Evolutionary conservation across 2,113 vertebrate genomes (phyloP), one percentile per base, ranked within the genome.

Genomic region (Datnioides undecimradiatus): DNA sequence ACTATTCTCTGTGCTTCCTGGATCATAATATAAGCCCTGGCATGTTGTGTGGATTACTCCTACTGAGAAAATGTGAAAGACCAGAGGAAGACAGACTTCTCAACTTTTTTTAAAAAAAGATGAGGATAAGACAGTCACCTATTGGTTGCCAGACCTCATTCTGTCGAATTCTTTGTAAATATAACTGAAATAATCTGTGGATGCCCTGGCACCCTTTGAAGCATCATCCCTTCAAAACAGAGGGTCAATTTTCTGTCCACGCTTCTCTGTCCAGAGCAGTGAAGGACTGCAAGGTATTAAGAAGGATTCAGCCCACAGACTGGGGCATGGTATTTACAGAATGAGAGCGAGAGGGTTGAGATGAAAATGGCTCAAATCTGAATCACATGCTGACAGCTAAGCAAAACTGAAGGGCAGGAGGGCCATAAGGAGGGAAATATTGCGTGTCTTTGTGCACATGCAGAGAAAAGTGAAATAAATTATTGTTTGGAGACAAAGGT

Each of bases 211-310:
- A 49, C 62, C 58, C 76, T 25, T 6, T 63, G 71, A 86, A 68
- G 78, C 81, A 38, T 82, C 46, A 49, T 91, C 60, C 65, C 59
- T 68, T 74, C 58, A 58, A 77, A 85, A 81, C 57, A 66, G 65
- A 74, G 66, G 64, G 60, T 81, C 77, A 80, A 48, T 84, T 76
- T 76, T 85, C 65, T 67, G 38, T 48, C 67, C 46, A 7, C 71
- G 65, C 66, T 17, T 70, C 36, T 82, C 79, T 82, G 40, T 77
- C 65, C 60, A 54, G 46, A 11, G 71, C 66, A 66, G 83, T 75
- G 66, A 36, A 63, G 71, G 79, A 84, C 77, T 82, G 70, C 57
- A 68, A 80, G 85, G 78, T 84, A 77, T 87, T 83, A 90, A 55
- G 59, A 84, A 31, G 48, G 85, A 90, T 85, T 83, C 54, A 55